A percentile compares a stretch with the other conserved stretches of the same genome.
phyloP scores from a whole-genome alignment of 1,140 invertebrate species.

The Drosophila obscura region DNA sequence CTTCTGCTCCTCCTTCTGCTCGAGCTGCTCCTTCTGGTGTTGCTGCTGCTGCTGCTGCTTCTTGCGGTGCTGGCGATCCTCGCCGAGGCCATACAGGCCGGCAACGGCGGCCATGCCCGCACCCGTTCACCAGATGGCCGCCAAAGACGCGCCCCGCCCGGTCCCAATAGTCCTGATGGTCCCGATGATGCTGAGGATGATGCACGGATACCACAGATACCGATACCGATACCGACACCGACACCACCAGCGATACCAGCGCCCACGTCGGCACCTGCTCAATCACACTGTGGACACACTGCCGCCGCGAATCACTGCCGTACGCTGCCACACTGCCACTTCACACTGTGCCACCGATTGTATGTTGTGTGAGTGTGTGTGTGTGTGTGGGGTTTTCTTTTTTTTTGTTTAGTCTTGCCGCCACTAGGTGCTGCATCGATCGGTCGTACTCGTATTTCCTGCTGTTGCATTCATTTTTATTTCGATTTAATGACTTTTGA shows the following conservation, averaged over 20 bases:
- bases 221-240: too few species aligned
- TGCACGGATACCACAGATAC: constrained; percentile 3
- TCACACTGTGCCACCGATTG: too few species aligned
- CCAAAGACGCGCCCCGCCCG: too few species aligned
- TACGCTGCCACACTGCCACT: background rate
- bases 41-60: constrained; percentile 82
- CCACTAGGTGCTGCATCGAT: constrained; percentile 33
- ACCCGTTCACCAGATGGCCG: constrained; percentile 3
- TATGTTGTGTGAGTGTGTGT: background rate
- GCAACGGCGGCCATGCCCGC: constrained; percentile 81
- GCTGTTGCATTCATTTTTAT: constrained; percentile 23
- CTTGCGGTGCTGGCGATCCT: constrained; percentile 83
- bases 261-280: too few species aligned
- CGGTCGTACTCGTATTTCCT: constrained; percentile 10
- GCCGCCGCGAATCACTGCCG: constrained; percentile 17
- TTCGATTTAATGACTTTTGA: too few species aligned
- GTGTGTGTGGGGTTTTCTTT: background rate
- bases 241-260: too few species aligned
- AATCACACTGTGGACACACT: constrained; percentile 14
- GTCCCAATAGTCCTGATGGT: constrained; percentile 1
- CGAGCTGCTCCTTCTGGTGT: constrained; percentile 79
- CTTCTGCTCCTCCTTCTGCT: constrained; percentile 82
- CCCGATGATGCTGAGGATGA: constrained; percentile 10
- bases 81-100: constrained; percentile 82
- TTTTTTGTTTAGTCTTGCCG: background rate